Base-by-base conservation (phyloP, 2,113 vertebrate genomes). In the Muntiacus reevesi region DNA sequence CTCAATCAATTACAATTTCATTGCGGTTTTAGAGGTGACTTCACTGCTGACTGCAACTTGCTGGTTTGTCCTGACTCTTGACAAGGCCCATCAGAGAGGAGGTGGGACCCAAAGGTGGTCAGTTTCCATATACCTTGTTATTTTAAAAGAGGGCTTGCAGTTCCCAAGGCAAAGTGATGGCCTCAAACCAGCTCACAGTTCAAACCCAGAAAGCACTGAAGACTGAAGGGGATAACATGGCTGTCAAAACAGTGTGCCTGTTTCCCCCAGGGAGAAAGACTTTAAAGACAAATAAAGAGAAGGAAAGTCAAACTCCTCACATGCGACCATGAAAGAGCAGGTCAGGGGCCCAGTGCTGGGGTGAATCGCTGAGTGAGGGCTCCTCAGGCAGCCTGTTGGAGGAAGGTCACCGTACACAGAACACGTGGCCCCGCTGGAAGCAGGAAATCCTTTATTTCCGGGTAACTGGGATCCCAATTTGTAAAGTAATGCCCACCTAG, bases 1-100 rank as follows among this genome's bases (percentile, higher is more conserved):
- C 78, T 57, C 91, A 94, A 96, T 95, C 96, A 98, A 95, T 95
- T 83, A 79, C 36, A 50, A 89, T 83, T 78, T 78, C 71, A 62
- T 36, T 67, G 62, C 40, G 47, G 40, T 82, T 93, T 97, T 76
- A 47, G 7, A 62, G 81, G 87, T 97, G 74, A 47, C n/a, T 1
- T 83, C n/a, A 64, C 28, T 28, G 40, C 87, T 67, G 89, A 82
- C 52, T 50, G 6, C 23, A 78, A 25, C 19, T 40, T 5, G 1
- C 19, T 25, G 3, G 71, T 43, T 78, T 50, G 17, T 21, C 59
- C 40, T 27, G 79, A 33, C 62, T 52, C 30, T 74, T 57, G 19
- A 87, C 36, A 47, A 82, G 12, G 47, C 28, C 76, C 87, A 59
- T 2, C 6, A n/a, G 19, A 55, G 40, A 71, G 60, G 45, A 71